phyloP scores from a whole-genome alignment of 2,113 vertebrate species.

The Oriolus oriolus region DNA sequence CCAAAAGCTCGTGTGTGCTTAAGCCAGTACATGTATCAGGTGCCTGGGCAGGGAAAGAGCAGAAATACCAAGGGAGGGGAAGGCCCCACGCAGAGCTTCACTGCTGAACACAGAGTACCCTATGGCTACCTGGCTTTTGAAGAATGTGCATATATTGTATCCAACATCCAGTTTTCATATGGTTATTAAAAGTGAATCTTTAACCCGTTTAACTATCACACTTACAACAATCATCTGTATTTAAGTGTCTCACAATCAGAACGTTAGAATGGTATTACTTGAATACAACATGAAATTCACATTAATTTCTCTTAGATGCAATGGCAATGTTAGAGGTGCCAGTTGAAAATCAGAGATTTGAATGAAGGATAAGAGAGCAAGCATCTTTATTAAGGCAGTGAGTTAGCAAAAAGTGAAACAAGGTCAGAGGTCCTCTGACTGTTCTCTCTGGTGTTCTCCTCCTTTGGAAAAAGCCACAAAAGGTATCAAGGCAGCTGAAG shows the following conservation, averaged over 20 bases:
- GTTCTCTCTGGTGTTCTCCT: neutral
- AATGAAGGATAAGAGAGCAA: neutral
- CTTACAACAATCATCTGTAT: neutral
- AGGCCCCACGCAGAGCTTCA: rapidly evolving
- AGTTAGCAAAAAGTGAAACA: neutral
- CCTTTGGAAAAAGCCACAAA: neutral
- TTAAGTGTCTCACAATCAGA: neutral
- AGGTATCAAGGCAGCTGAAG: neutral
- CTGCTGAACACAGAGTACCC: neutral
- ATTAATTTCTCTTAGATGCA: neutral
- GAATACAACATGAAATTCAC: neutral
- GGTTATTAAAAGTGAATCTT: neutral
- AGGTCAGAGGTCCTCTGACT: neutral
- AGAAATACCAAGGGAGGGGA: neutral
- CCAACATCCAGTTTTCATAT: neutral
- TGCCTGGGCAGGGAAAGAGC: neutral
- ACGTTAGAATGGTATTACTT: neutral
- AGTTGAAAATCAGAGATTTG: neutral
- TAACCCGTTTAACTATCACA: neutral
- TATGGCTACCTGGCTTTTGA: neutral
- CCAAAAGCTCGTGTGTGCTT: neutral
- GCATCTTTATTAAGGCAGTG: neutral
- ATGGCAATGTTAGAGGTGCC: neutral
- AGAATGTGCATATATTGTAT: rapidly evolving
- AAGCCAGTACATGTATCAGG: neutral